Conservation (phyloP, 1,140 invertebrate genomes). For the Dermatophagoides farinae region DNA sequence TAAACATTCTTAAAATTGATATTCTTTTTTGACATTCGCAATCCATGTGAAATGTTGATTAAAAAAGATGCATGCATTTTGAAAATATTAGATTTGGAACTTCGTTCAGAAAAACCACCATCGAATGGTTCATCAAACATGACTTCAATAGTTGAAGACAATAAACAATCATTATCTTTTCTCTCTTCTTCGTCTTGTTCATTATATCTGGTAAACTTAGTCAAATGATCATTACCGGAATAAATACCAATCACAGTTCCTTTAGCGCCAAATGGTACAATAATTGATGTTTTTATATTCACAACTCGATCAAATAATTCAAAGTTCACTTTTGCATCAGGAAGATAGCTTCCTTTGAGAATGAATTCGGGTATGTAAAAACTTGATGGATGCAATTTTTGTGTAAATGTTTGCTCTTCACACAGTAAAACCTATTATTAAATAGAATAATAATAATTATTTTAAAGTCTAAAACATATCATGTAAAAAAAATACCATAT, state of each 20-base stretch:
- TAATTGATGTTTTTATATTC: slow-evolving; percentile 43
- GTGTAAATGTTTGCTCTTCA: slow-evolving; percentile 14
- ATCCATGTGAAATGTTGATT: slow-evolving; percentile 18
- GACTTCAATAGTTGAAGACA: slow-evolving; percentile 41
- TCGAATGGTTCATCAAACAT: slow-evolving; percentile 53
- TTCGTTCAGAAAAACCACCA: slow-evolving; percentile 34
- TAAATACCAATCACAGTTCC: slow-evolving; percentile 52
- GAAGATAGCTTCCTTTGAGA: slow-evolving; percentile 31
- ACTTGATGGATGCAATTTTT: slow-evolving; percentile 35
- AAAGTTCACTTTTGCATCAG: slow-evolving; percentile 43
- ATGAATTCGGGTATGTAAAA: slow-evolving; percentile 31
- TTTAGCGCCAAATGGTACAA: slow-evolving; percentile 53
- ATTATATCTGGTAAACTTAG: background rate
- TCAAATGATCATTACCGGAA: background rate
- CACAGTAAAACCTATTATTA: background rate
- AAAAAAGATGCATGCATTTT: slow-evolving; percentile 6
- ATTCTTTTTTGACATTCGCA: background rate
- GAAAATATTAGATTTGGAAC: slow-evolving; percentile 8
- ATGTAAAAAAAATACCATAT: background rate
- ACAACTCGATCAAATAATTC: slow-evolving; percentile 62
- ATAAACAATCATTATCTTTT: slow-evolving; percentile 25
- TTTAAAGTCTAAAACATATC: background rate
- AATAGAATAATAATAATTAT: background rate
- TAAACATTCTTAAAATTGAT: background rate
- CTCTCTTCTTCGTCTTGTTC: background rate